A percentile compares a stretch with the other conserved stretches of the same genome.
Conservation (phyloP, 2,113 vertebrate species). For the Ochotona princeps region DNA sequence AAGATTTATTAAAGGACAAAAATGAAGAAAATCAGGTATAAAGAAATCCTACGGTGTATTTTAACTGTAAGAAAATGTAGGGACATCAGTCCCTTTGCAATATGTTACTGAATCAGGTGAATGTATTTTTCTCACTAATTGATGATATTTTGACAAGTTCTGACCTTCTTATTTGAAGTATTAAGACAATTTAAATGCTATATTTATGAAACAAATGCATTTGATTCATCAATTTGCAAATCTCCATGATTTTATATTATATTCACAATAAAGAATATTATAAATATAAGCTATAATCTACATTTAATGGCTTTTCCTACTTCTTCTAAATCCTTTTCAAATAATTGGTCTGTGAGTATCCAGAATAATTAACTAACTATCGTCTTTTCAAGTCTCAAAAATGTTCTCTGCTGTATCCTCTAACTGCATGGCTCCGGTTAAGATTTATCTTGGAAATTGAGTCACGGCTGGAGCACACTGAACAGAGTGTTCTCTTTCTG, state of each 20-base stretch:
- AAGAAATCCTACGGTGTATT: neutral
- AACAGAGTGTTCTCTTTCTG: conserved; percentile 67
- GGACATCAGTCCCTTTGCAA: neutral
- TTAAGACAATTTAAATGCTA: neutral
- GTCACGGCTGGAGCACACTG: conserved; percentile 50
- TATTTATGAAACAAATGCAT: neutral
- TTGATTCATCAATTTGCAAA: neutral
- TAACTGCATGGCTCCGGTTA: conserved; percentile 49
- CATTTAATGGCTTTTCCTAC: neutral
- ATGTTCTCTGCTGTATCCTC: neutral
- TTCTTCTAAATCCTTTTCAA: neutral
- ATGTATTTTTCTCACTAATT: neutral
- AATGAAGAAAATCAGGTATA: conserved; percentile 24
- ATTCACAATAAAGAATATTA: neutral
- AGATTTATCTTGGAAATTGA: conserved; percentile 62
- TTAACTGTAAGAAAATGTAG: neutral
- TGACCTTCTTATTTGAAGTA: neutral
- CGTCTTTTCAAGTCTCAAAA: conserved; percentile 20
- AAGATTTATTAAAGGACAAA: neutral
- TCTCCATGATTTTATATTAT: neutral
- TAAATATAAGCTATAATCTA: neutral
- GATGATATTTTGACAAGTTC: neutral
- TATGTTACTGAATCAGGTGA: neutral
- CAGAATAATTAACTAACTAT: conserved; percentile 62
- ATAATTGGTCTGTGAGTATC: neutral